phyloP scores from a whole-genome alignment of 2,113 vertebrate genomes.

The Brevimyrus niger region DNA sequence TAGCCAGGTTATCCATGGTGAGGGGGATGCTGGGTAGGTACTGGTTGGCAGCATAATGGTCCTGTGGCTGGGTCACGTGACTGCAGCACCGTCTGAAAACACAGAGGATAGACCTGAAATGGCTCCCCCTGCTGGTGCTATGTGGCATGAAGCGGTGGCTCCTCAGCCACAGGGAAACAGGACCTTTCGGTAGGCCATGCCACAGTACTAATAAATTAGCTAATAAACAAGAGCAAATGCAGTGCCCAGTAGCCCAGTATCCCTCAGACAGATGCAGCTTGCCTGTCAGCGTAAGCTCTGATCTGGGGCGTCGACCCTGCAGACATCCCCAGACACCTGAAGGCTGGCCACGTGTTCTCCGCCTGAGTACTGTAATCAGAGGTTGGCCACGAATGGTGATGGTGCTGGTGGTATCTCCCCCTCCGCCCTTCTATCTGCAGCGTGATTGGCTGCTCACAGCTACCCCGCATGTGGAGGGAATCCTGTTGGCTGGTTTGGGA shows the following conservation, averaged over 20 bases:
- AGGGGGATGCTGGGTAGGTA: slow-evolving; percentile 22
- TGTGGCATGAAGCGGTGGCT: not conserved
- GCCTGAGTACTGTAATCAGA: slow-evolving; percentile 42
- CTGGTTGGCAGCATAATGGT: not conserved
- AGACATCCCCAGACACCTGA: slow-evolving; percentile 20
- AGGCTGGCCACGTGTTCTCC: slow-evolving; percentile 54
- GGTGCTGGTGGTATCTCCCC: not conserved
- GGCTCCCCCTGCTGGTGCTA: not conserved
- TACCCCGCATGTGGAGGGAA: slow-evolving; percentile 56
- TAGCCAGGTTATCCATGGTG: not conserved
- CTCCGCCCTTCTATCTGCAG: slow-evolving; percentile 61
- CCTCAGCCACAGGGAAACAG: not conserved
- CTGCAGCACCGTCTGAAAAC: slow-evolving; percentile 9
- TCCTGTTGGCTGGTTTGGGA: slow-evolving; percentile 57
- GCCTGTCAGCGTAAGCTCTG: slow-evolving; percentile 43
- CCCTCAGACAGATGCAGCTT: not conserved
- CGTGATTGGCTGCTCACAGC: slow-evolving; percentile 63
- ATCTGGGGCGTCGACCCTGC: slow-evolving; percentile 48
- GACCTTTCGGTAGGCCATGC: not conserved
- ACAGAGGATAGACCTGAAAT: not conserved
- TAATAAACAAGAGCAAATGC: not conserved
- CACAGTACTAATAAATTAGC: not conserved
- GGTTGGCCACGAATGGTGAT: not conserved
- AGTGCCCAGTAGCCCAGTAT: not conserved
- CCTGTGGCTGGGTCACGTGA: not conserved